Evolutionary conservation across 2,888 invertebrate species (phyloP), one percentile per base, ranked within the genome.

Genomic region (Tanypteryx hageni): DNA sequence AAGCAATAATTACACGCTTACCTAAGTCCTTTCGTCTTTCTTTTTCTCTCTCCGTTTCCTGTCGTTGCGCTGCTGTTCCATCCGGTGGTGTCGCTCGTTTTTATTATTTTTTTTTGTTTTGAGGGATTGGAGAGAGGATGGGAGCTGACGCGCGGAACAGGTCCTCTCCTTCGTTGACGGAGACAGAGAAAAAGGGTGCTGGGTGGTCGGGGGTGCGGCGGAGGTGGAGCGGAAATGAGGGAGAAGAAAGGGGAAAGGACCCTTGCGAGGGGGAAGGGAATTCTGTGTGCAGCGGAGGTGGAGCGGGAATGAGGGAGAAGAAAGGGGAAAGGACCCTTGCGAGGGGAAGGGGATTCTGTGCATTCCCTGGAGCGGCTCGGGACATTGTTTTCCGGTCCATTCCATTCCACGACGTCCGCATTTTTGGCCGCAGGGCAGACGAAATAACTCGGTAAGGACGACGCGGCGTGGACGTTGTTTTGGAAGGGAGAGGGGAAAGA

Each of bases 361-460:
- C 22, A 76, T 76, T 76, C 76, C 76, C 76, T 76, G 27, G 27
- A 76, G 27, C 76, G 22, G 3, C 14, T 76, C 76, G 22, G 76
- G 76, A 22, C 27, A 76, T 76, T 76, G 76, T 76, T 76, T 76
- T 76, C 76, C 18, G 76, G 22, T 76, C 76, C 76, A 76, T 76
- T 76, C 76, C 76, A 76, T 76, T 76, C 76, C 18, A 27, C 76
- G 22, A 11, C 76, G 76, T 76, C 76, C 76, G 76, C 76, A 76
- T 76, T 76, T 76, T 76, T 27, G 22, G 13, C 27, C 76, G 22
- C 64, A 5, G 44, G 44, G 44, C 44, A 44, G 14, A 9, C 11
- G 76, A 76, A 76, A 76, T 76, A 76, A 76, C 76, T 27, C 76
- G 76, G 22, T 76, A 27, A 76, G 76, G 76, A 76, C 27, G 76